Evolutionary conservation across 1,140 invertebrate species (phyloP).

Genomic region (Popillia japonica): DNA sequence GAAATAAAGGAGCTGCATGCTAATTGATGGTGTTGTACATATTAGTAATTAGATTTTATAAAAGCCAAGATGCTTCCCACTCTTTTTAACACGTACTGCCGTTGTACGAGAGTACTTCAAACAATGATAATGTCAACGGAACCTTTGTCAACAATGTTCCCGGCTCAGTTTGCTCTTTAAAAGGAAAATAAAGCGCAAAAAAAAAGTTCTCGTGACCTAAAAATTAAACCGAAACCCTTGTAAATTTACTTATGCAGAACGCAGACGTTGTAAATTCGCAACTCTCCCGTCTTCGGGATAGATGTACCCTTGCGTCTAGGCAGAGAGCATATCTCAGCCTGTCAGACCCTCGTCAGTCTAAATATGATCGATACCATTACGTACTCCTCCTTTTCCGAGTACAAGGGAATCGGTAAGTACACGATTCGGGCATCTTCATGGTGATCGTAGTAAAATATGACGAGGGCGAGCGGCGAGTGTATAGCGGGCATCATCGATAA

Average conservation of each 20-base stretch:
- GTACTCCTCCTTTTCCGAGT: background rate
- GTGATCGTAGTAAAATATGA: background rate
- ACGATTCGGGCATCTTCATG: background rate
- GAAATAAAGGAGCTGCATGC: too few species aligned
- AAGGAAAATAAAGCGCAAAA: background rate
- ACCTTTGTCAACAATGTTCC: too few species aligned
- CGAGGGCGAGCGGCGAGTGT: background rate
- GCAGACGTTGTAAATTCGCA: background rate
- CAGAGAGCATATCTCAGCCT: background rate
- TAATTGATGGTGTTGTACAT: too few species aligned
- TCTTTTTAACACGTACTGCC: too few species aligned
- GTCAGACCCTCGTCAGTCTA: background rate
- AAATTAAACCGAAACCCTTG: background rate
- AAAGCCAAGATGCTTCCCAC: too few species aligned
- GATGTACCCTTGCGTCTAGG: background rate
- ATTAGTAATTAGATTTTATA: too few species aligned
- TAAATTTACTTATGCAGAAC: background rate
- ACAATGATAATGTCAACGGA: too few species aligned
- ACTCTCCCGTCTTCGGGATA: background rate
- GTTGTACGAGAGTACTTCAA: too few species aligned
- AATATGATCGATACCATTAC: conserved; percentile 11
- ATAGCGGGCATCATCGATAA: background rate
- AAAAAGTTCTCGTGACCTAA: background rate
- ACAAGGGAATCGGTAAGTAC: background rate
- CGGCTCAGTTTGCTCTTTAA: too few species aligned